Percentiles rank a stretch among this genome's conserved stretches.
These are phyloP conservation scores for Catalaphyllia jardinei DNA, from an alignment of 64 coral and sea anemone genomes.

Conservation along the genomic window DNA sequence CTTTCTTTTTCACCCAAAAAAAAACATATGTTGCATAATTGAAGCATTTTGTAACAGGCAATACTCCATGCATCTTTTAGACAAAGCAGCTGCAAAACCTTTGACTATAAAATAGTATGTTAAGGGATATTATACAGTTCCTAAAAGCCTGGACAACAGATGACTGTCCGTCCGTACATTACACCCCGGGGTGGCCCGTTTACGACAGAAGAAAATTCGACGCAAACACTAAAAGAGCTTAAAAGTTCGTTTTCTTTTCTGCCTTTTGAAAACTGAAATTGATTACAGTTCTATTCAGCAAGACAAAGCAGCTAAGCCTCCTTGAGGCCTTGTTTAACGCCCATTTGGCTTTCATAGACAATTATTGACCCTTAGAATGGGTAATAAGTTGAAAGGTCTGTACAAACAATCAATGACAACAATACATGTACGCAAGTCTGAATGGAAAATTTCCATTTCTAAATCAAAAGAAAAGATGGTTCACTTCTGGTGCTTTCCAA, in stretches of 20 bases:
- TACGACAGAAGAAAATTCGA: not conserved
- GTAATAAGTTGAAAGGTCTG: no score
- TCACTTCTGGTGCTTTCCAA: no score
- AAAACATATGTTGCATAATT: not conserved
- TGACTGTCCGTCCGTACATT: not conserved
- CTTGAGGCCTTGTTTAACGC: not conserved
- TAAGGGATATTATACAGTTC: not conserved
- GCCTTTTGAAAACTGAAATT: not conserved
- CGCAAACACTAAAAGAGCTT: not conserved
- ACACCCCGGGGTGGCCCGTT: not conserved
- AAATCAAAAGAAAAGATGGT: no score
- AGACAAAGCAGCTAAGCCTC: not conserved
- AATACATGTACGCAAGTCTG: no score
- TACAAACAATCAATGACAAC: no score
- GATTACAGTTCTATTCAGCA: not conserved
- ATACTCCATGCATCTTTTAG: not conserved
- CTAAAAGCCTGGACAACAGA: not conserved
- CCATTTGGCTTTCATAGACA: not conserved
- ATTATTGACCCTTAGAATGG: no score
- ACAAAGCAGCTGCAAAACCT: not conserved
- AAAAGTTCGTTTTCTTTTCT: not conserved
- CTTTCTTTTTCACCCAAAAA: not conserved
- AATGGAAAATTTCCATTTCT: no score
- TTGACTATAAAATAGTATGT: not conserved
- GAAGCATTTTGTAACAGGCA: not conserved